Base-by-base conservation (phyloP, 2,888 invertebrate genomes). In the Microplitis deprimator region DNA sequence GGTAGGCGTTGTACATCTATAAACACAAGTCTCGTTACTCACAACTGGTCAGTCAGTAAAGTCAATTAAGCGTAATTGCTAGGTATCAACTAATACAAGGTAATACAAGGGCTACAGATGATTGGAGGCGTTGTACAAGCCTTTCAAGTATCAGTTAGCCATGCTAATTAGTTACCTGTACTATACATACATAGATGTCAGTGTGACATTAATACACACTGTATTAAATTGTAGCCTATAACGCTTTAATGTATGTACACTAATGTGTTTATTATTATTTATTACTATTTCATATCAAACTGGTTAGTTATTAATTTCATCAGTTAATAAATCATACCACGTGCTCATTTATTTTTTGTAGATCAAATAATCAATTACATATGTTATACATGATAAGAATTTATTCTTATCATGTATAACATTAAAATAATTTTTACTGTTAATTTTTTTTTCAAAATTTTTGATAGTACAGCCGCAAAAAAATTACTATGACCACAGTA, bases 21-120 rank as follows among this genome's bases (percentile, higher is more conserved):
- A 29, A 29, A 29, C 29, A 29, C 29, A 29, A 29, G 29, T 29
- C 29, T 29, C 29, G 29, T 29, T 29, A 29, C 29, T 29, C 29
- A 29, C 29, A 29, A 29, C 29, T 29, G 29, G 29, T 4, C 29
- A 50, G 50, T 13, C 50, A 13, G 50, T 50, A 13, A 13, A 50
- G 50, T 50, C 80, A 82, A 81, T 83, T 81, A 79, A 76, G 73
- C 79, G 75, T 82, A 83, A 85, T 85, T 80, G 84, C 82, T 81
- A 73, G 79, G 70, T 80, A 81, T 81, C 75, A 78, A 79, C 77
- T 79, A 79, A 83, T 79, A 80, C 79, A 13, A 50, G 50, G 50
- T 50, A 50, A 50, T 50, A 50, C 50, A 50, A 50, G 50, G 50
- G 50, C 50, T 50, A 13, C 50, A 29, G 50, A 50, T 50, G 50